Evolutionary conservation across 35 echinoderm and acorn worm genomes (phyloP).

Genomic region (Eucidaris tribuloides): DNA sequence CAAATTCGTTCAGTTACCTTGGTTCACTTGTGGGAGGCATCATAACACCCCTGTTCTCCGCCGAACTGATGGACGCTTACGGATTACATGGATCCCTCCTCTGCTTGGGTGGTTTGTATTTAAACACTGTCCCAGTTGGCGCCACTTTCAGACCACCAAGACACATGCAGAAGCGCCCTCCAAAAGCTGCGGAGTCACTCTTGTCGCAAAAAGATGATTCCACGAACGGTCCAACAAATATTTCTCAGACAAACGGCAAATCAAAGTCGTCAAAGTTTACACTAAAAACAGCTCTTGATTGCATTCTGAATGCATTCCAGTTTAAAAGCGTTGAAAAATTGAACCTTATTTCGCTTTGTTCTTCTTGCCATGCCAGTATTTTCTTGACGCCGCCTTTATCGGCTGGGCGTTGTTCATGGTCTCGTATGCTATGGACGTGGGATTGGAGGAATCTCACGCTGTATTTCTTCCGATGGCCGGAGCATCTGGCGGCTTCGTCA

Average conservation of each 20-base stretch:
- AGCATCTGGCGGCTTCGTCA: background rate
- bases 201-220: background rate
- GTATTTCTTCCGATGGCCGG: background rate
- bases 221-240: background rate
- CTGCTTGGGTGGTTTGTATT: background rate
- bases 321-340: too few species aligned
- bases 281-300: background rate
- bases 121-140: slow-evolving; percentile 4
- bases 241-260: background rate
- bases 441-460: background rate
- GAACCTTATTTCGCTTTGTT: slow-evolving; percentile 2
- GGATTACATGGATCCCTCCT: background rate
- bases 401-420: slow-evolving; percentile 18
- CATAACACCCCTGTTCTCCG: background rate
- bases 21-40: slow-evolving; percentile 1
- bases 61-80: background rate
- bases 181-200: too few species aligned
- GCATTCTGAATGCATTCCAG: background rate
- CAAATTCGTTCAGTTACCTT: slow-evolving; percentile 13
- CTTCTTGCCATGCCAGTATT: background rate
- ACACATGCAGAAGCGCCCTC: too few species aligned
- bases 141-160: background rate
- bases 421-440: background rate
- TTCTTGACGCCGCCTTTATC: slow-evolving; percentile 9
- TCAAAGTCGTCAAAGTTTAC: background rate